Evolutionary conservation across 1,140 invertebrate genomes (phyloP).

Genomic region (Parasteatoda tepidariorum): DNA sequence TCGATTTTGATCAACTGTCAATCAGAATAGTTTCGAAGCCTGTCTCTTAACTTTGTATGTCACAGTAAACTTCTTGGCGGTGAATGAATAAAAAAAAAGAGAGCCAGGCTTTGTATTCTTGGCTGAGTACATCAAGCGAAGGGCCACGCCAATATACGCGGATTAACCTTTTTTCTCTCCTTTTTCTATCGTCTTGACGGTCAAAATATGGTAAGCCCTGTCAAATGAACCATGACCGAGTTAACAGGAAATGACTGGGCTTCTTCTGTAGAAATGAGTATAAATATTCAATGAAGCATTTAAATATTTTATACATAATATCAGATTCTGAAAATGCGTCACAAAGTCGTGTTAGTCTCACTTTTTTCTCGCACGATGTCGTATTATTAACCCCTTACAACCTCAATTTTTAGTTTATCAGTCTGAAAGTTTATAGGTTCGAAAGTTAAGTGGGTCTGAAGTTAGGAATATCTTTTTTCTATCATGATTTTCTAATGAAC

Average conservation of each 20-base stretch:
- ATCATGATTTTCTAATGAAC: no score
- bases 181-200: neutral
- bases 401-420: no score
- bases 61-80: neutral
- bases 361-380: no score
- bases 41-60: neutral
- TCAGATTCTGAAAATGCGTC: no score
- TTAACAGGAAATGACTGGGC: neutral
- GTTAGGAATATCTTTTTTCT: no score
- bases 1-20: slow-evolving; percentile 20
- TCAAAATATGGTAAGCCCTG: slow-evolving; percentile 7
- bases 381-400: no score
- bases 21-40: neutral
- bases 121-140: neutral
- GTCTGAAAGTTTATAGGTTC: no score
- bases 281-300: no score
- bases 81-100: neutral
- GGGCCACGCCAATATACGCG: neutral
- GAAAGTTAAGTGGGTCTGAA: no score
- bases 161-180: slow-evolving; percentile 6
- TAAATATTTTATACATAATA: no score
- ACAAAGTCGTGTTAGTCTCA: no score
- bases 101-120: neutral
- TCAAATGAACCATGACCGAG: slow-evolving; percentile 19
- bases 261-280: no score